Base-by-base conservation (phyloP, 2,113 vertebrate genomes). In the Pogonocichla stellata region DNA sequence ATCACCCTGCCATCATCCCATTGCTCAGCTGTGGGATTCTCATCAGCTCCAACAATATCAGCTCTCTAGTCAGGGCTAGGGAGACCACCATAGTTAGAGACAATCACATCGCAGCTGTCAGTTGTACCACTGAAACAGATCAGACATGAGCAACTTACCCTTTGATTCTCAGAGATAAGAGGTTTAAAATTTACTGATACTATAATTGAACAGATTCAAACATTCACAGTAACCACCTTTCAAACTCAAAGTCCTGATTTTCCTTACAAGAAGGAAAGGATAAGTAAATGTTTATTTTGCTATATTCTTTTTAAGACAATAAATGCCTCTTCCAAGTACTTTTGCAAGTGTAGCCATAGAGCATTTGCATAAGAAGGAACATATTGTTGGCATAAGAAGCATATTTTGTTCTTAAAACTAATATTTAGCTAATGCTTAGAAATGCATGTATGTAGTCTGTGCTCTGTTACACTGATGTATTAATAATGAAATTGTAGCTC, bases 401-500 rank as follows among this genome's bases (percentile, higher is more conserved):
- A 1, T 51, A 86, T 71, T 95, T 92, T 90, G 48, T 64, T 81
- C 80, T 92, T 86, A 94, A 93, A 96, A 92, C 82, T 60, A 86
- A 62, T 64, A 90, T 92, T 96, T 95, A 97, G 84, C 90, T 94
- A 95, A 96, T 86, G 92, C 72, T 97, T 72, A 90, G 92, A 92
- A 95, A 94, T 93, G 86, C 92, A 86, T 90, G 95, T 93, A 58
- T 88, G 80, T 92, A 94, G 90, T 93, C 60, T 90, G 48, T 91
- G 82, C 82, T 80, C 92, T 61, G 67, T 96, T 96, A 92, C 33
- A 84, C 65, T 96, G 96, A 97, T 93, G 72, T 94, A 96, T 96
- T 94, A 94, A 96, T 95, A 95, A 96, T 97, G 94, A 97, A 96
- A 97, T 95, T 97, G 95, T 92, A 95, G 69, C 96, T 94, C 93